phyloP scores from a whole-genome alignment of 2,888 invertebrate genomes.

The Nasonovia ribisnigri region DNA sequence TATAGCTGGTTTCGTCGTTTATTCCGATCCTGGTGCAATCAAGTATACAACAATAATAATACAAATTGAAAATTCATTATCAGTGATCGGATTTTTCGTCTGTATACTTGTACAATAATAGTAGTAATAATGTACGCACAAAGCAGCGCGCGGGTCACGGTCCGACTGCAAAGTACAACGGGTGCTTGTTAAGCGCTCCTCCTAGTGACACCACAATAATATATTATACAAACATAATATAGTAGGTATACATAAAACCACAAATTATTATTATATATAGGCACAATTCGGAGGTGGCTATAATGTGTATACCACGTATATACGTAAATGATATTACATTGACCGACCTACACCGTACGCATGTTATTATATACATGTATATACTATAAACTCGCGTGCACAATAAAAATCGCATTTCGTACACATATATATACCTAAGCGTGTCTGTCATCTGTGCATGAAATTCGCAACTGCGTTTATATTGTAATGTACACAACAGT shows the following conservation, averaged over 20 bases:
- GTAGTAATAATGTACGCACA: neutral
- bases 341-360: neutral
- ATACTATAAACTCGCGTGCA: neutral
- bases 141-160: slow-evolving; percentile 40
- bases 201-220: slow-evolving; percentile 4
- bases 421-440: neutral
- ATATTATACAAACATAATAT: neutral
- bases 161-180: slow-evolving; percentile 55
- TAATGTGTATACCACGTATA: neutral
- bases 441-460: neutral
- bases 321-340: neutral
- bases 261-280: neutral
- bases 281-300: neutral
- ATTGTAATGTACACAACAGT: neutral
- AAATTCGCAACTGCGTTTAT: slow-evolving; percentile 4
- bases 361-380: neutral
- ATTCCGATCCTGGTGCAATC: neutral
- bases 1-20: neutral
- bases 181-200: slow-evolving; percentile 53
- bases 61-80: neutral
- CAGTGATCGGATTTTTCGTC: neutral
- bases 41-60: neutral
- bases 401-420: slow-evolving; percentile 6
- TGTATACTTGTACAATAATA: neutral
- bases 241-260: neutral